Evolutionary conservation across 2,888 invertebrate species (phyloP).

Genomic region (Diarsia brunnea): DNA sequence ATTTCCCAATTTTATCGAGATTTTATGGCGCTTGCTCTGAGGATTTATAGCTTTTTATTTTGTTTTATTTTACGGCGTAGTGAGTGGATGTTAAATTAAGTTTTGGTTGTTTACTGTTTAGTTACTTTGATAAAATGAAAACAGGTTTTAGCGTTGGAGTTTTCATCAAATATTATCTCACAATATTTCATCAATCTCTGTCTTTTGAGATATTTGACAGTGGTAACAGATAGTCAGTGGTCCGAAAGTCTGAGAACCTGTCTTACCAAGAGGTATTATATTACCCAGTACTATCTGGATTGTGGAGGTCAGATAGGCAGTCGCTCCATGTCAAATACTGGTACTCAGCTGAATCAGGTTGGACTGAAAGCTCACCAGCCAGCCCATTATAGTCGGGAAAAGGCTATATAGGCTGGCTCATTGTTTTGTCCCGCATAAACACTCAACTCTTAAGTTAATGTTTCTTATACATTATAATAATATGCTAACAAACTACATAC

Average conservation of each 20-base stretch:
- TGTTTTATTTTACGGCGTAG: slow-evolving; percentile 33
- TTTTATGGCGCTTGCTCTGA: slow-evolving; percentile 44
- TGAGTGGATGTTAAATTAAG: slow-evolving; percentile 38
- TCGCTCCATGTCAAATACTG: no score
- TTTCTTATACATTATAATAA: neutral
- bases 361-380: no score
- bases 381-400: no score
- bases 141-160: neutral
- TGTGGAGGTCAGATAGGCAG: no score
- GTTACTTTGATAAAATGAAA: slow-evolving; percentile 12
- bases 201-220: no score
- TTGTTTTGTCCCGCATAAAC: neutral
- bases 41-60: slow-evolving; percentile 53
- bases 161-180: neutral
- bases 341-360: no score
- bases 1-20: slow-evolving; percentile 63
- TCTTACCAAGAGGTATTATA: no score
- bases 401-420: no score
- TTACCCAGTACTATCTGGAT: no score
- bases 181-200: no score
- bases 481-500: neutral
- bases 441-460: neutral
- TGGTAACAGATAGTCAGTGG: no score
- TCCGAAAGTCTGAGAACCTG: no score
- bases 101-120: slow-evolving; percentile 36